These are phyloP conservation scores for Boloria euphrosyne DNA, from an alignment of 2,888 invertebrate species.

Conservation along the genomic window DNA sequence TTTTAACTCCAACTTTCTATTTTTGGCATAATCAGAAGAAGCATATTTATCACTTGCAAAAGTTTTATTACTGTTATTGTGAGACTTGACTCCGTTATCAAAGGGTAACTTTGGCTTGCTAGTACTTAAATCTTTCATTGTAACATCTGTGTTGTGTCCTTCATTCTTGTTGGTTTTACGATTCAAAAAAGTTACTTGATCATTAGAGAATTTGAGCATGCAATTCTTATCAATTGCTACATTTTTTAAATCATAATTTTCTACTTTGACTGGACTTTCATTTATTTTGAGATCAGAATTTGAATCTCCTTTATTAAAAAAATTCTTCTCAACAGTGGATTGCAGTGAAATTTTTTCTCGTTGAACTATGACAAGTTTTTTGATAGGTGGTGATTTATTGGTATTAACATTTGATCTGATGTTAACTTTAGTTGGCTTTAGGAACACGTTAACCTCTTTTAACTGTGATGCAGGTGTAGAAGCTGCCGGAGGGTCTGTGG, in stretches of 20 bases:
- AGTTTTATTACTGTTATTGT: slow-evolving; percentile 38
- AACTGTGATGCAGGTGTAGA: slow-evolving; percentile 39
- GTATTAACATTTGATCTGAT: slow-evolving; percentile 38
- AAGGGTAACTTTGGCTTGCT: slow-evolving; percentile 55
- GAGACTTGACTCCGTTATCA: slow-evolving; percentile 46
- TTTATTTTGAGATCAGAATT: slow-evolving; percentile 46
- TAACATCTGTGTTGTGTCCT: slow-evolving; percentile 44
- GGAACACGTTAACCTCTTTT: slow-evolving; percentile 47
- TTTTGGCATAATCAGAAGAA: slow-evolving; percentile 44
- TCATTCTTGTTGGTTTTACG: slow-evolving; percentile 45
- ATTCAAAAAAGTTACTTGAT: slow-evolving; percentile 47
- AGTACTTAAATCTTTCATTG: slow-evolving; percentile 50
- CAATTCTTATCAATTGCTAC: slow-evolving; percentile 57
- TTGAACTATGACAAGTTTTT: slow-evolving; percentile 63
- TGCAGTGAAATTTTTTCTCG: slow-evolving; percentile 41
- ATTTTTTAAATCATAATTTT: slow-evolving; percentile 62
- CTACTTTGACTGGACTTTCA: slow-evolving; percentile 45
- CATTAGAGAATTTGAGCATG: slow-evolving; percentile 48
- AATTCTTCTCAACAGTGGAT: slow-evolving; percentile 42
- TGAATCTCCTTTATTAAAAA: slow-evolving; percentile 45
- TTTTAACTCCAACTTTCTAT: slow-evolving; percentile 42
- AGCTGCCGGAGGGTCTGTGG: slow-evolving; percentile 48
- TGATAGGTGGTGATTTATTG: slow-evolving; percentile 51
- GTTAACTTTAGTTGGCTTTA: slow-evolving; percentile 51
- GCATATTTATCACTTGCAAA: slow-evolving; percentile 35